Base-by-base conservation (phyloP, 2,888 invertebrate species). In the Oxyteleia sp. region DNA sequence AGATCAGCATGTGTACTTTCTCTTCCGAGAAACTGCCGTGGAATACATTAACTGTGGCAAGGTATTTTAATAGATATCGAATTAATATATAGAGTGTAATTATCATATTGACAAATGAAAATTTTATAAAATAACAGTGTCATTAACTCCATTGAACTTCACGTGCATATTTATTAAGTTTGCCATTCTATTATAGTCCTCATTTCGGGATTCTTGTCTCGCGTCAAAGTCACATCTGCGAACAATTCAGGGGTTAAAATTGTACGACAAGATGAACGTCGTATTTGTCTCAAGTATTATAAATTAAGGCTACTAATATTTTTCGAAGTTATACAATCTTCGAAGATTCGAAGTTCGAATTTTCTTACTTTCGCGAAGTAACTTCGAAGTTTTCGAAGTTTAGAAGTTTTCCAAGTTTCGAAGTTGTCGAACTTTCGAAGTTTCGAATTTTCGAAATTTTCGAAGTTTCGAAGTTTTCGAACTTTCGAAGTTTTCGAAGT, bases 11-110 rank as follows among this genome's bases (percentile, higher is more conserved):
- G 96, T 98, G 0, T 99, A 98, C 92, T 98, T 98, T 93, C 95
- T 99, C 84, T 98, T 98, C 92, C 95, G 98, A 75, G 98, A 99
- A 93, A 95, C 96, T 15, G 98, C 98, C 13, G 97, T 98, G 11
- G 98, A 99, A 93, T 97, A 97, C 93, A 97, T 98, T 92, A 98
- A 98, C 92, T 98, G 98, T 92, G 98, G 98, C 88, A 98, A 98
- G 96, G 98, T 97, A 93, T 88, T 51, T 49, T 32, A 7, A 32
- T 32, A 4, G 8, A 32, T 10, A 10, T 4, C 8, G 1, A 10
- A 32, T 32, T 3, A 1, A 32, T 7, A 32, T 32, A 32, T 32
- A 1, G 32, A 1, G 3, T 32, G 1, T 10, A 32, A 8, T 32
- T 32, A 32, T 32, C 8, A 1, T 32, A 32, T 32, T 32, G 8